These are phyloP conservation scores for Sebastes glaucus DNA, from an alignment of 2,797 vertebrate genomes.

Conservation along the genomic window DNA sequence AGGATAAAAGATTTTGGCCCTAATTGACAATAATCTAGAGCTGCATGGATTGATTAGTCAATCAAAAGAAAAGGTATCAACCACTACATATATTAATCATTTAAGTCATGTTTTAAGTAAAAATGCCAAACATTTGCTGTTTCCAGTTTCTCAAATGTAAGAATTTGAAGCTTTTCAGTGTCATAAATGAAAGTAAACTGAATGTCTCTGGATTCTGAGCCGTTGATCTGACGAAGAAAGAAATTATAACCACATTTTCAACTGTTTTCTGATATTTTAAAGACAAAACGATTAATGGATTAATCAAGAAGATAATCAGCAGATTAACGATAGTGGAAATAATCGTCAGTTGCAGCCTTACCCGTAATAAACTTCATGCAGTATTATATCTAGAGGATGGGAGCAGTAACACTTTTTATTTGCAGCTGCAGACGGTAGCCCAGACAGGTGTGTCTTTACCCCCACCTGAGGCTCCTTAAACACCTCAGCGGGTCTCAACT, in stretches of 20 bases:
- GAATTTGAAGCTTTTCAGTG: no score
- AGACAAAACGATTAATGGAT: not conserved
- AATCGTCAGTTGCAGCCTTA: not conserved
- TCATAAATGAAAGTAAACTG: no score
- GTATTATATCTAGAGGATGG: not conserved
- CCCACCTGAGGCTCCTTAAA: conserved; percentile 7
- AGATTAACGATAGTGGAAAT: not conserved
- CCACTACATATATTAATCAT: not conserved
- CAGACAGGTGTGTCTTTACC: not conserved
- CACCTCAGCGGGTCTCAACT: conserved; percentile 16
- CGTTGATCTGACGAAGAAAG: no score
- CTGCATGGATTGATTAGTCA: not conserved
- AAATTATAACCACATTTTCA: not conserved
- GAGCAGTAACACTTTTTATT: not conserved
- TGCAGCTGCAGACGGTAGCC: not conserved
- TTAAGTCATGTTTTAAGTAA: not conserved
- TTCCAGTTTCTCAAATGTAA: no score
- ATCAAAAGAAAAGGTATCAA: not conserved
- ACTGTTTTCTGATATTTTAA: not conserved
- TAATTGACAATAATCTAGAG: not conserved
- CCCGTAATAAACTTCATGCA: not conserved
- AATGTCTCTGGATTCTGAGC: no score
- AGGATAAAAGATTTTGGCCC: no score
- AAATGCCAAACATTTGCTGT: not conserved
- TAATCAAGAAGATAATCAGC: not conserved